Evolutionary conservation across 1,140 invertebrate species (phyloP).

Genomic region (Probaryconus sp.): DNA sequence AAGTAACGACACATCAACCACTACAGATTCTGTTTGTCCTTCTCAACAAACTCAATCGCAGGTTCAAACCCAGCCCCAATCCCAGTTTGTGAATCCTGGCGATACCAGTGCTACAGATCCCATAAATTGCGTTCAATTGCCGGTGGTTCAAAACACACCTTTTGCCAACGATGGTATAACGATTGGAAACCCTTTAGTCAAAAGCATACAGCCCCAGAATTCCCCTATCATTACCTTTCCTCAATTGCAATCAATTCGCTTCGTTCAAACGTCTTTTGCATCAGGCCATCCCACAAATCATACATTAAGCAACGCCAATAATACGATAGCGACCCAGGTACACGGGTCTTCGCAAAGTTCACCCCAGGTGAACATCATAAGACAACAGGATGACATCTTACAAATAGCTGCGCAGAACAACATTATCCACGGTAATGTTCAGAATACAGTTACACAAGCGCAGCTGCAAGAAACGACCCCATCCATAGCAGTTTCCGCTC

Average conservation of each 20-base stretch:
- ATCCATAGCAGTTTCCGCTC: slow-evolving; percentile 57
- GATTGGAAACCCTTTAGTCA: slow-evolving; percentile 71
- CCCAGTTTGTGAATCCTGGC: slow-evolving; percentile 63
- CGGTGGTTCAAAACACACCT: slow-evolving; percentile 67
- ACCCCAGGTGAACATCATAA: slow-evolving; percentile 67
- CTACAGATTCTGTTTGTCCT: slow-evolving; percentile 65
- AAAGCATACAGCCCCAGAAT: slow-evolving; percentile 71
- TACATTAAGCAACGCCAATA: slow-evolving; percentile 51
- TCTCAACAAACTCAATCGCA: slow-evolving; percentile 51
- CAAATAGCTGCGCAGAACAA: slow-evolving; percentile 65
- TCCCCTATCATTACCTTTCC: slow-evolving; percentile 74
- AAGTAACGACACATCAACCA: slow-evolving; percentile 69
- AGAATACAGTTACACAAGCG: slow-evolving; percentile 40
- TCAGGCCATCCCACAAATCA: slow-evolving; percentile 65
- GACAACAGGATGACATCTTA: slow-evolving; percentile 68
- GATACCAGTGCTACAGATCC: slow-evolving; percentile 62
- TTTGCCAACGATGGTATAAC: slow-evolving; percentile 70
- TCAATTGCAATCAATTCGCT: slow-evolving; percentile 73
- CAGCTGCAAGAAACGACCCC: slow-evolving; percentile 56
- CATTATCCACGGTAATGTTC: slow-evolving; percentile 47
- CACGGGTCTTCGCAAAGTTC: slow-evolving; percentile 59
- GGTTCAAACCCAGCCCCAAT: slow-evolving; percentile 47
- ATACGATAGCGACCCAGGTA: slow-evolving; percentile 61
- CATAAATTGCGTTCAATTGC: slow-evolving; percentile 71
- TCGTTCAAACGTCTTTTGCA: slow-evolving; percentile 75